Evolutionary conservation across 1,140 invertebrate genomes (phyloP).

Genomic region (Bombus terrestris): DNA sequence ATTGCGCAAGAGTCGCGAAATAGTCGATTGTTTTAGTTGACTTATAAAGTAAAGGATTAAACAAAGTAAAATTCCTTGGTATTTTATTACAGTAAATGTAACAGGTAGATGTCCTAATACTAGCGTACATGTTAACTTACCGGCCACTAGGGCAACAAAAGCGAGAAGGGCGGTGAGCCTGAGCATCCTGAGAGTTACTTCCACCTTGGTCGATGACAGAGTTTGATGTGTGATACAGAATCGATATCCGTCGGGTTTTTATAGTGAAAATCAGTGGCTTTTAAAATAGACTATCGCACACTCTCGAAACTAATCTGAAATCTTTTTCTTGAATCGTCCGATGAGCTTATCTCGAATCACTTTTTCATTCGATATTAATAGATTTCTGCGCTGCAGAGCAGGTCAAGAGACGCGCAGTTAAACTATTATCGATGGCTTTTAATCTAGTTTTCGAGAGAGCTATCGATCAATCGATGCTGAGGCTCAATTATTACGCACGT

Average conservation of each 20-base stretch:
- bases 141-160: conserved; percentile 36
- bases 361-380: conserved; percentile 28
- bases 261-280: conserved; percentile 7
- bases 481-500: conserved; percentile 35
- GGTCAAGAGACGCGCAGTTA: conserved; percentile 42
- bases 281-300: neutral
- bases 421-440: conserved; percentile 45
- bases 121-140: conserved; percentile 32
- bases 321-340: conserved; percentile 1
- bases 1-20: too few species aligned
- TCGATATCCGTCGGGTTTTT: neutral
- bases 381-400: neutral
- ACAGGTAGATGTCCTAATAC: neutral
- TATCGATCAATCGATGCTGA: conserved; percentile 24
- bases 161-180: conserved; percentile 33
- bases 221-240: neutral
- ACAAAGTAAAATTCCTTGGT: too few species aligned
- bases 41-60: too few species aligned
- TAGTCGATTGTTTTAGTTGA: too few species aligned
- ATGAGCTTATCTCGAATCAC: neutral
- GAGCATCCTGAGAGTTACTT: conserved; percentile 36
- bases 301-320: conserved; percentile 10
- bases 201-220: neutral
- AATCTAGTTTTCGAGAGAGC: conserved; percentile 41
- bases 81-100: neutral